phyloP scores from a whole-genome alignment of 2,888 invertebrate genomes.

The Limnephilus marmoratus region DNA sequence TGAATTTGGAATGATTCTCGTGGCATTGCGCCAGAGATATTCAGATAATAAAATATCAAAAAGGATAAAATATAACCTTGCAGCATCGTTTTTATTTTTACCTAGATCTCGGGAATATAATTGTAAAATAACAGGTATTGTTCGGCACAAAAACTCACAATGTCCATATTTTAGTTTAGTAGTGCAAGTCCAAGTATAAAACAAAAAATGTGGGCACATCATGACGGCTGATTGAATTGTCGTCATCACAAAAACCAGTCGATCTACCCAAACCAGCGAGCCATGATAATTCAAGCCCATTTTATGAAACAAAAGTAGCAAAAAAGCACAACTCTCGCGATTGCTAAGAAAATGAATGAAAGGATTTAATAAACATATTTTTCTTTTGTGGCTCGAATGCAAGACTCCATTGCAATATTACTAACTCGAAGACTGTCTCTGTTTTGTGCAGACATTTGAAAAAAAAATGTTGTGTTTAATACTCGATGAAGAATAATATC shows the following conservation, averaged over 20 bases:
- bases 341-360: background rate
- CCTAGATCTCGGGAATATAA: background rate
- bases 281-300: background rate
- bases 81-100: background rate
- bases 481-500: background rate
- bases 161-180: background rate
- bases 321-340: background rate
- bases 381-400: background rate
- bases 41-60: background rate
- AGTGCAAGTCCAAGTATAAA: background rate
- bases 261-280: background rate
- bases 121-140: background rate
- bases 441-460: background rate
- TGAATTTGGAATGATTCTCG: background rate
- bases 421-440: background rate
- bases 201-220: slow-evolving; percentile 7
- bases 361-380: background rate
- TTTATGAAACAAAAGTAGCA: background rate
- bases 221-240: slow-evolving; percentile 49
- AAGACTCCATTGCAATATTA: background rate
- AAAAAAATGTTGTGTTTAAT: background rate
- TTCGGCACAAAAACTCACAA: background rate
- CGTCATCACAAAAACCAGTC: slow-evolving; percentile 46
- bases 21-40: background rate
- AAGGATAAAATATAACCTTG: background rate